These are phyloP conservation scores for Leptosomus discolor DNA, from an alignment of 2,113 vertebrate genomes.

Conservation along the genomic window DNA sequence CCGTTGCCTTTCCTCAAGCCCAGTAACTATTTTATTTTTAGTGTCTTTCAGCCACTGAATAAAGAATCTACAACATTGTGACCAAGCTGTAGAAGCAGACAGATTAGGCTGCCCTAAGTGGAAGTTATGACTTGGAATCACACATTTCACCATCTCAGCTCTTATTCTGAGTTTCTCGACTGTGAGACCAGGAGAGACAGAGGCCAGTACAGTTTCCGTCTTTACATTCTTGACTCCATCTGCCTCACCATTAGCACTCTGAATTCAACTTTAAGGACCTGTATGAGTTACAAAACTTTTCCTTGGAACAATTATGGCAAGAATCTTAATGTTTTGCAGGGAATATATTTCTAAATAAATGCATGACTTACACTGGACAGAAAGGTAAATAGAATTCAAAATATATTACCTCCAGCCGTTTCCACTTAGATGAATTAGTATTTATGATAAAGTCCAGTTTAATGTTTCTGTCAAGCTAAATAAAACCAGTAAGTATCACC, in stretches of 20 bases:
- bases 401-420: background rate
- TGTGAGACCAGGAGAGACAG: background rate
- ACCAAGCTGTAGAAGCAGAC: background rate
- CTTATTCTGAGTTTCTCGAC: background rate
- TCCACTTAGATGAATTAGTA: background rate
- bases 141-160: background rate
- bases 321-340: background rate
- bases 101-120: background rate
- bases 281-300: background rate
- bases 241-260: background rate
- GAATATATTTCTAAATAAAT: background rate
- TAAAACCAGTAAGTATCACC: background rate
- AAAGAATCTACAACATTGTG: background rate
- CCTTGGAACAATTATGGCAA: background rate
- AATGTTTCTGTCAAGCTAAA: background rate
- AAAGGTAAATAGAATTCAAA: background rate
- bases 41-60: background rate
- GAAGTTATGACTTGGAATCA: background rate
- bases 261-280: background rate
- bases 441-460: background rate
- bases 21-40: background rate
- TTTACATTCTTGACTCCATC: background rate
- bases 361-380: background rate
- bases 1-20: background rate
- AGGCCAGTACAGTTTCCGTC: background rate